phyloP scores from a whole-genome alignment of 2,797 vertebrate species.

The Microchirus variegatus region DNA sequence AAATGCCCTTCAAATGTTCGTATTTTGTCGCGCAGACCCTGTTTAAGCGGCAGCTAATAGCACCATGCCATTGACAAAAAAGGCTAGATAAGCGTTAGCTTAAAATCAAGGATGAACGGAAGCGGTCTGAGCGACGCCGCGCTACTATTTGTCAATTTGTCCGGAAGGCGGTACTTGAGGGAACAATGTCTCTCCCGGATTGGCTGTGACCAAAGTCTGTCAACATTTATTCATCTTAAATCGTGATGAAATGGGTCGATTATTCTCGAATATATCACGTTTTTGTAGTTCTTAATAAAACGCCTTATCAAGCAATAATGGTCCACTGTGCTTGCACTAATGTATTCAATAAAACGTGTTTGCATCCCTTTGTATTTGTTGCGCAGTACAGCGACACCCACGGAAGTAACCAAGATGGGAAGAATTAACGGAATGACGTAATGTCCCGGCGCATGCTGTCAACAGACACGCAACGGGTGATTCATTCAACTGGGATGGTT shows the following conservation, averaged over 20 bases:
- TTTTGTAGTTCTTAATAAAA: background rate
- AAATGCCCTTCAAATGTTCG: slow-evolving; percentile 22
- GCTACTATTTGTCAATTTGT: slow-evolving; percentile 46
- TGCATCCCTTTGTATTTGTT: slow-evolving; percentile 40
- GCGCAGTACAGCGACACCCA: slow-evolving; percentile 66
- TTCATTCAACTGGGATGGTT: slow-evolving; percentile 70
- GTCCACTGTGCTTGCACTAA: background rate
- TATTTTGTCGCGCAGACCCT: slow-evolving; percentile 36
- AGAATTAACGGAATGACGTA: slow-evolving; percentile 66
- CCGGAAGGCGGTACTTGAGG: background rate
- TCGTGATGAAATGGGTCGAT: slow-evolving; percentile 22
- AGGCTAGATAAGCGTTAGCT: slow-evolving; percentile 56
- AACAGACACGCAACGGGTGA: slow-evolving; percentile 54
- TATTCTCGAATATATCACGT: background rate
- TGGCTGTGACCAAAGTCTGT: slow-evolving; percentile 52
- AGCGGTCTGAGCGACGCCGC: slow-evolving; percentile 18
- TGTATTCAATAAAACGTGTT: background rate
- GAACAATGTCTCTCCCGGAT: slow-evolving; percentile 6
- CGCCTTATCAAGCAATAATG: background rate
- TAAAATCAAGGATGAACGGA: slow-evolving; percentile 57
- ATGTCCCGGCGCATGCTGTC: slow-evolving; percentile 52
- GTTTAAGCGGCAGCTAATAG: slow-evolving; percentile 52
- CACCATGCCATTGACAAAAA: slow-evolving; percentile 76
- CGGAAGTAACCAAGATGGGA: slow-evolving; percentile 70
- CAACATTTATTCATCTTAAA: slow-evolving; percentile 60